Percentiles rank a stretch among this genome's conserved stretches.
Evolutionary conservation across 2,888 invertebrate species (phyloP).

Genomic region (Meta bourneti): DNA sequence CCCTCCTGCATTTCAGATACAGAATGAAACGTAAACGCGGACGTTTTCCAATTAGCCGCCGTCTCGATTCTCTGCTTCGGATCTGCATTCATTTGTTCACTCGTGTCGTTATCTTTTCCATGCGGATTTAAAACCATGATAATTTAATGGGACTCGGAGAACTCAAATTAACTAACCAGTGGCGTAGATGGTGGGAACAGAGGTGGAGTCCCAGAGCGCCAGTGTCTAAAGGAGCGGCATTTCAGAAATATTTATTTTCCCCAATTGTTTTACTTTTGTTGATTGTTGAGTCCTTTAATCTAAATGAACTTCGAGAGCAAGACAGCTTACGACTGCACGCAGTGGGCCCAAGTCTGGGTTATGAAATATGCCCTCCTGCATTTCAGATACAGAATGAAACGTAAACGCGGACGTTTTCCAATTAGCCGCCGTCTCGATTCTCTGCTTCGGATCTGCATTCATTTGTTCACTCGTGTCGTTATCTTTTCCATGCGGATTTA

Average conservation of each 20-base stretch:
- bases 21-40: background rate
- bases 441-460: slow-evolving; percentile 16
- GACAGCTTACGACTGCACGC: background rate
- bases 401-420: slow-evolving; percentile 6
- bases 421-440: slow-evolving; percentile 10
- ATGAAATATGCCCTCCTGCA: slow-evolving; percentile 25
- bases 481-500: background rate
- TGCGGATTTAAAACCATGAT: background rate
- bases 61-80: slow-evolving; percentile 6
- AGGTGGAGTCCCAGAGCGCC: background rate
- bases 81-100: slow-evolving; percentile 14
- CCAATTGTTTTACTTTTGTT: slow-evolving; percentile 55
- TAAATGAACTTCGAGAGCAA: slow-evolving; percentile 42
- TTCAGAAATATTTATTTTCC: background rate
- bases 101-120: background rate
- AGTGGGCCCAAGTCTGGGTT: background rate
- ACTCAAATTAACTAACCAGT: background rate
- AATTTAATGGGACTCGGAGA: background rate
- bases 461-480: background rate
- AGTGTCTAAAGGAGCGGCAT: background rate
- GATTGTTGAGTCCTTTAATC: slow-evolving; percentile 51
- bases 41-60: slow-evolving; percentile 13
- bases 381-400: slow-evolving; percentile 5
- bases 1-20: slow-evolving; percentile 8
- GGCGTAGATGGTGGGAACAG: background rate